These are phyloP conservation scores for Spatulosminthurus flaviceps DNA, from an alignment of 2,888 invertebrate genomes.

Conservation along the genomic window DNA sequence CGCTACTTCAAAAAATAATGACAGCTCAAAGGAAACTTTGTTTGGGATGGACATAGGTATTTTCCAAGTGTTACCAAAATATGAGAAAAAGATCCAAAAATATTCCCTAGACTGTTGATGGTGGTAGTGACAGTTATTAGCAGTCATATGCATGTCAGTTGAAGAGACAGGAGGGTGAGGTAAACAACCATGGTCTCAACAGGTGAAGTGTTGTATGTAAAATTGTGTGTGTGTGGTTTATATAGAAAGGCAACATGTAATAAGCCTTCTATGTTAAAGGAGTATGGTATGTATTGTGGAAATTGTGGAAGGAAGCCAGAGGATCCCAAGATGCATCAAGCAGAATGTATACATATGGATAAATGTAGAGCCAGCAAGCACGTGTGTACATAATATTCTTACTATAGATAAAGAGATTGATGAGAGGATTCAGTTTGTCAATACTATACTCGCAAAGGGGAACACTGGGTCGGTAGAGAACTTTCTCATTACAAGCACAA, in stretches of 20 bases:
- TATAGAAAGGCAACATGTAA: background rate
- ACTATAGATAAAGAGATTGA: conserved; percentile 13
- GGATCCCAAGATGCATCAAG: background rate
- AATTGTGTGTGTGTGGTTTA: background rate
- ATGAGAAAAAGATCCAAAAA: background rate
- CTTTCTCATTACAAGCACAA: conserved; percentile 48
- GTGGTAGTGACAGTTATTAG: background rate
- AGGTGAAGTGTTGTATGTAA: background rate
- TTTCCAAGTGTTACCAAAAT: no score
- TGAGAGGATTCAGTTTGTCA: conserved; percentile 32
- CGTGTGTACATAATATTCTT: background rate
- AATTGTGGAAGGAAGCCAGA: background rate
- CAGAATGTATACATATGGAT: background rate
- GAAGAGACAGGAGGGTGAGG: background rate
- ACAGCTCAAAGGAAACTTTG: background rate
- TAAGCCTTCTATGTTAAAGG: no score
- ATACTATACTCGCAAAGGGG: conserved; percentile 45
- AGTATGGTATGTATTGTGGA: background rate
- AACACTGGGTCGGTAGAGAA: conserved; percentile 44
- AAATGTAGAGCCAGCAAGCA: background rate
- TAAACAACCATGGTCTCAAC: background rate
- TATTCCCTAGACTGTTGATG: background rate
- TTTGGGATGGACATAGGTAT: background rate
- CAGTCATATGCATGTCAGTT: background rate
- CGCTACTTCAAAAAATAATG: background rate